These are phyloP conservation scores for Keiferia lycopersicella DNA, from an alignment of 2,888 invertebrate species.

Conservation along the genomic window DNA sequence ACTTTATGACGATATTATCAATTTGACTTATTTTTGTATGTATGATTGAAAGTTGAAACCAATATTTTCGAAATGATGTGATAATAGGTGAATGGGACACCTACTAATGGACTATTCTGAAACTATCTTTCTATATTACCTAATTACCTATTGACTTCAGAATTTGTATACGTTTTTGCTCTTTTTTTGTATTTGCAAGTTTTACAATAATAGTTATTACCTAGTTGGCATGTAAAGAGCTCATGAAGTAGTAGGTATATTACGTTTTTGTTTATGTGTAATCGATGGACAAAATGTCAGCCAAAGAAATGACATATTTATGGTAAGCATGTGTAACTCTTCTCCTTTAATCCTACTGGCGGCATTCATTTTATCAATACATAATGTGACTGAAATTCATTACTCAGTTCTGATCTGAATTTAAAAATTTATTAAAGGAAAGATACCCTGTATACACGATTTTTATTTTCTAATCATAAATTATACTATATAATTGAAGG, in stretches of 20 bases:
- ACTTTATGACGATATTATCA: neutral
- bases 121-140: slow-evolving; percentile 5
- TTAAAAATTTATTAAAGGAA: slow-evolving; percentile 13
- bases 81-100: neutral
- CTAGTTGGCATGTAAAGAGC: neutral
- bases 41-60: neutral
- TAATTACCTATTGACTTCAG: neutral
- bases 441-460: slow-evolving; percentile 3
- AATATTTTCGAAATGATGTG: neutral
- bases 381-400: neutral
- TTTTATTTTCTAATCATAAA: neutral
- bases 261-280: slow-evolving; percentile 1
- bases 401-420: neutral
- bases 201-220: too few relatives aligned
- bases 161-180: slow-evolving; percentile 3
- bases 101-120: neutral
- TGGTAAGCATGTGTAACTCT: neutral
- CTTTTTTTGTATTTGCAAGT: neutral
- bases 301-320: slow-evolving; percentile 13
- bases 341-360: neutral
- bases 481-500: neutral
- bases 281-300: neutral
- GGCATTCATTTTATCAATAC: neutral
- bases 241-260: neutral
- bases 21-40: neutral